Percentiles rank a stretch among this genome's conserved stretches.
phyloP scores from a whole-genome alignment of 2,797 vertebrate species.

The Ateles fusciceps region DNA sequence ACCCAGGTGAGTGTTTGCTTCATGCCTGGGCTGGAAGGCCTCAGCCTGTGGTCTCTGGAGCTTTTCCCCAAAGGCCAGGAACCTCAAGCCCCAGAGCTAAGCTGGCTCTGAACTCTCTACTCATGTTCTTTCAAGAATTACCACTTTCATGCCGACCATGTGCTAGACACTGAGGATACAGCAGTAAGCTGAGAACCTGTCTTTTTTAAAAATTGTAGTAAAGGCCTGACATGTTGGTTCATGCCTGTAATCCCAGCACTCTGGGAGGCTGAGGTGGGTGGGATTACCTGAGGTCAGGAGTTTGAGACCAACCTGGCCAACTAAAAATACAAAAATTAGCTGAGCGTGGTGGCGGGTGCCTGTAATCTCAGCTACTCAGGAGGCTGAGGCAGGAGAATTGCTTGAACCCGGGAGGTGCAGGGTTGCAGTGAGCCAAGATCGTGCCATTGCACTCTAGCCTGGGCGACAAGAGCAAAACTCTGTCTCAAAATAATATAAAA shows the following conservation, averaged over 20 bases:
- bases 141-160: background rate
- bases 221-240: background rate
- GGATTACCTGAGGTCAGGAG: background rate
- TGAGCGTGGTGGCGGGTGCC: fast-evolving
- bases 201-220: background rate
- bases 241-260: background rate
- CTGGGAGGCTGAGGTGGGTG: background rate
- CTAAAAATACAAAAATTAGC: background rate
- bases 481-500: too few relatives aligned
- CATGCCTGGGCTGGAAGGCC: background rate
- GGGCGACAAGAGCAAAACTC: too few relatives aligned
- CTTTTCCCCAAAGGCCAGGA: background rate
- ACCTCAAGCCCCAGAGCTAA: background rate
- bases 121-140: background rate
- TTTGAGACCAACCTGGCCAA: background rate
- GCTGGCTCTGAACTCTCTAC: background rate
- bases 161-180: background rate
- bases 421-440: too few relatives aligned
- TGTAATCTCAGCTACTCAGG: background rate
- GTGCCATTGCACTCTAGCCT: too few relatives aligned
- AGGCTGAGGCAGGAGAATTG: background rate
- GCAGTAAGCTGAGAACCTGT: background rate
- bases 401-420: too few relatives aligned
- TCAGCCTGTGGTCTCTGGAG: background rate
- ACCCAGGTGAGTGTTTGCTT: conserved; percentile 58